Evolutionary conservation across 2,797 vertebrate species (phyloP), one percentile per base, ranked within the genome.

Genomic region (Mus spretus): DNA sequence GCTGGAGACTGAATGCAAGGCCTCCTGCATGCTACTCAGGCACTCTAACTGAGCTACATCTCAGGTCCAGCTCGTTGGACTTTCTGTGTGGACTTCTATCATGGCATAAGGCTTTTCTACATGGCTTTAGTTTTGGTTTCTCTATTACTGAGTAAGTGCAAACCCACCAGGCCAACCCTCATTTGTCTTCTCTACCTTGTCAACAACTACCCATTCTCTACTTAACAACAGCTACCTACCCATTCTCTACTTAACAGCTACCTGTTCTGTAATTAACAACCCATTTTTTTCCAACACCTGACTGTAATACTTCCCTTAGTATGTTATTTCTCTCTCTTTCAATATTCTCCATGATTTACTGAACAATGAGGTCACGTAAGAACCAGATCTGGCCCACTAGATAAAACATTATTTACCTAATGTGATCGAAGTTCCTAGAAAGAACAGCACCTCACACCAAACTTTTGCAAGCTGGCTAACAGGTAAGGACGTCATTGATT

Each of bases 381-480:
- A 92, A 74, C 26, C 40, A 47, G 31, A 89, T 78, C 77, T 74
- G 53, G 47, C 6, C 31, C 31, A 67, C 15, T 19, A 94, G 72
- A 93, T n/a, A 72, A 94, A 86, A 92, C 19, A 44, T 83, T 93
- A 92, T 85, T 96, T 92, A 94, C 47, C 17, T 8, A n/a, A 47
- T 79, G 83, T 40, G 53, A 44, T 3, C 31, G 28, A 88, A 88
- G 70, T 55, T 28, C 26, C 15, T 28, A 40, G 50, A 7, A 55
- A 72, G n/a, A 86, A 55, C 34, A 72, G 47, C 1, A 26, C 31
- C 12, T 55, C 34, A 70, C 7, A 37, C 34, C 0, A 1, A 74
- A 50, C 44, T 14, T 50, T 19, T 14, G 44, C 44, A 88, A 44
- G 50, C 53, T 31, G 5, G 75, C 13, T 28, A 37, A 57, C 50